Percentiles rank a stretch among this genome's conserved stretches.
Conservation (phyloP, 2,797 vertebrate species). For the Anas bahamensis region DNA sequence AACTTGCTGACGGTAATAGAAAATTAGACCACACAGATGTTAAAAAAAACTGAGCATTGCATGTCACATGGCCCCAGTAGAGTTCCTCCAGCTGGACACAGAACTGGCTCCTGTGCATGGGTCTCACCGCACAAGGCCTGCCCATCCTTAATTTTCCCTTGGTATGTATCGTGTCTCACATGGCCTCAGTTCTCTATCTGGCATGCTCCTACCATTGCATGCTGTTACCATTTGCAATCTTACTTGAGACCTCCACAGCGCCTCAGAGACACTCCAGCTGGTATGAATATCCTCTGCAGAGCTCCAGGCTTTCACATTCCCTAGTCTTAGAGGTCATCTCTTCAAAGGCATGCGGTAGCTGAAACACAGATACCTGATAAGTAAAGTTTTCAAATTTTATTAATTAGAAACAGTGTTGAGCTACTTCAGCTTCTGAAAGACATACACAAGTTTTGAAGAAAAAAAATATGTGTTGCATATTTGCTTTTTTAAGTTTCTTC, state of each 20-base stretch:
- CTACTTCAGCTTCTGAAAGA: neutral
- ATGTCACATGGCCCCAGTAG: neutral
- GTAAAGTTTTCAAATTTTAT: neutral
- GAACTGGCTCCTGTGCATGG: neutral
- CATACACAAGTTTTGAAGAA: neutral
- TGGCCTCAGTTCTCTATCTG: neutral
- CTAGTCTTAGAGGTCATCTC: neutral
- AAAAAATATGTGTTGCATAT: neutral
- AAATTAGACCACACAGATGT: conserved; percentile 80
- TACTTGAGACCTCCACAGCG: neutral
- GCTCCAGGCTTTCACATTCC: neutral
- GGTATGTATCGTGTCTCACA: neutral
- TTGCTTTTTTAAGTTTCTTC: neutral
- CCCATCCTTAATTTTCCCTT: neutral
- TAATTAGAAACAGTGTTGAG: neutral
- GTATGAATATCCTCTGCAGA: neutral
- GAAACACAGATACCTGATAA: neutral
- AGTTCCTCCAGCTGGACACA: conserved; percentile 20
- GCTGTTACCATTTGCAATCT: neutral
- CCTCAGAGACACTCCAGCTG: neutral
- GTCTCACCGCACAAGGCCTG: neutral
- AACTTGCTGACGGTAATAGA: conserved; percentile 76
- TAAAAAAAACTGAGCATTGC: neutral
- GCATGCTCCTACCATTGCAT: neutral
- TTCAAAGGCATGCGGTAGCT: neutral